phyloP scores from a whole-genome alignment of 1,140 invertebrate species.

The Adelges cooleyi region DNA sequence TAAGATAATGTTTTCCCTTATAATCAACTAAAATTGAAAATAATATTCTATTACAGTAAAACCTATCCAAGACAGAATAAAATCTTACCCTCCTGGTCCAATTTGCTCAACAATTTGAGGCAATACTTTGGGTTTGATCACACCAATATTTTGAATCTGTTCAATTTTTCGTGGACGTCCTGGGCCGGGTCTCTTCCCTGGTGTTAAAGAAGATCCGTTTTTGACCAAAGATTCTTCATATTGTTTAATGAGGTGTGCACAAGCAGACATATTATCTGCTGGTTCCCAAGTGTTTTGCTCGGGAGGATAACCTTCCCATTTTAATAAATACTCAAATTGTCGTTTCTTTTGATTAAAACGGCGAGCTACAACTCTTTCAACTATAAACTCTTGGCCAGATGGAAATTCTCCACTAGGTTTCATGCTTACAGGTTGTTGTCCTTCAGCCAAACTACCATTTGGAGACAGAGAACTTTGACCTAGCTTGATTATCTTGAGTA shows the following conservation, averaged over 20 bases:
- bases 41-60: too few relatives aligned
- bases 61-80: too few relatives aligned
- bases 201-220: not conserved
- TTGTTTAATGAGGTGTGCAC: conserved; percentile 59
- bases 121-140: conserved; percentile 3
- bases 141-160: conserved; percentile 10
- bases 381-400: conserved; percentile 46
- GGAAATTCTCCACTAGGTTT: conserved; percentile 38
- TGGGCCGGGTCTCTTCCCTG: conserved; percentile 4
- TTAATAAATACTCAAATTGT: conserved; percentile 65
- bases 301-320: conserved; percentile 67
- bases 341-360: conserved; percentile 63
- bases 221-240: conserved; percentile 49
- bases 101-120: conserved; percentile 2
- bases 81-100: conserved; percentile 4
- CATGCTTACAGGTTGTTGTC: not conserved
- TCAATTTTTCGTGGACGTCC: conserved; percentile 17
- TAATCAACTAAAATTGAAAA: too few relatives aligned
- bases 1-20: too few relatives aligned
- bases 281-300: conserved; percentile 72
- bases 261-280: conserved; percentile 55
- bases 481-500: too few relatives aligned
- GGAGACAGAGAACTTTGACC: not conserved
- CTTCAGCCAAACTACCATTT: not conserved
- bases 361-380: conserved; percentile 69